phyloP scores from a whole-genome alignment of 1,140 invertebrate genomes.

The Octopus sinensis region DNA sequence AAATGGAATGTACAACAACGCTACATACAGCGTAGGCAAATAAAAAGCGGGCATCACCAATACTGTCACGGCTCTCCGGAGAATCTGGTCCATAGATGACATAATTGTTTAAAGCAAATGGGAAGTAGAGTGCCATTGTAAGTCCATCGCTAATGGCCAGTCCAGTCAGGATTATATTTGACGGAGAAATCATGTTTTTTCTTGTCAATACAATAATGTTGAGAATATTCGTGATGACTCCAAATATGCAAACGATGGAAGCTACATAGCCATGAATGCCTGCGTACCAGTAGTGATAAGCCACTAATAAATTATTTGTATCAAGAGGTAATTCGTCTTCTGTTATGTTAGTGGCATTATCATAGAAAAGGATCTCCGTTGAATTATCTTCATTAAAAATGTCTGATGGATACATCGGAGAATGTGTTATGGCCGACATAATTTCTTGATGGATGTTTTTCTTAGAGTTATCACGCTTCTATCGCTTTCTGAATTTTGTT shows the following conservation, averaged over 20 bases:
- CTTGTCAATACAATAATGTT: constrained; percentile 86
- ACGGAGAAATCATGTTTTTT: constrained; percentile 77
- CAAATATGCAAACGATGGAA: constrained; percentile 77
- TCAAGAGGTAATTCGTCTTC: too few species aligned
- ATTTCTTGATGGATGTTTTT: too few species aligned
- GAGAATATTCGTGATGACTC: constrained; percentile 80
- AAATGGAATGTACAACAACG: constrained; percentile 84
- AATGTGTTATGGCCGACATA: too few species aligned
- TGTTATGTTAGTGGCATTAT: too few species aligned
- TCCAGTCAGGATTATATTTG: constrained; percentile 79
- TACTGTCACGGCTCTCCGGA: constrained; percentile 33
- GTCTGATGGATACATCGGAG: too few species aligned
- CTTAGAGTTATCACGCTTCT: too few species aligned
- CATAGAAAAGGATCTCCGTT: too few species aligned
- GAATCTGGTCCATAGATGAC: constrained; percentile 39
- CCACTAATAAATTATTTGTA: too few species aligned
- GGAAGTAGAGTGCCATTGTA: constrained; percentile 83
- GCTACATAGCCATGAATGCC: constrained; percentile 69
- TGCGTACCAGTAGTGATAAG: constrained; percentile 42
- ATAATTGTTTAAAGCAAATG: constrained; percentile 56
- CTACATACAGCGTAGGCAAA: constrained; percentile 65
- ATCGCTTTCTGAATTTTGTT: too few species aligned
- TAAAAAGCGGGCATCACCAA: constrained; percentile 40
- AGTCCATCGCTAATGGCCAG: constrained; percentile 80
- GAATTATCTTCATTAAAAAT: too few species aligned